Percentiles rank a stretch among this genome's conserved stretches.
These are phyloP conservation scores for Zophobas atratus DNA, from an alignment of 1,140 invertebrate genomes.

Conservation along the genomic window DNA sequence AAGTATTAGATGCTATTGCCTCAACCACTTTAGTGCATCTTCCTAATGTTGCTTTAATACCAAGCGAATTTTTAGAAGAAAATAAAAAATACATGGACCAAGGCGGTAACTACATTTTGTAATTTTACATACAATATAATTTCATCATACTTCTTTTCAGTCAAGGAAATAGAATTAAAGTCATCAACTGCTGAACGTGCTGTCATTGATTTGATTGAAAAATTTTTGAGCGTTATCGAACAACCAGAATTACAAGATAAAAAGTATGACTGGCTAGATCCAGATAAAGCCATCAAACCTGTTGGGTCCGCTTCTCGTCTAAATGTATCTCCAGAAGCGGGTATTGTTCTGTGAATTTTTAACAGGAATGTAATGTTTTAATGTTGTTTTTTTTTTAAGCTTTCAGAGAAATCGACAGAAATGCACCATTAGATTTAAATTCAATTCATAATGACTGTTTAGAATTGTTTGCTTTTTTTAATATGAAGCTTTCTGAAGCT, in stretches of 20 bases:
- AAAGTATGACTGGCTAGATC: conserved; percentile 78
- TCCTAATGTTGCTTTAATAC: conserved; percentile 76
- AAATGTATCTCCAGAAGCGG: conserved; percentile 70
- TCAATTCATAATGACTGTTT: conserved; percentile 80
- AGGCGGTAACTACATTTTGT: conserved; percentile 66
- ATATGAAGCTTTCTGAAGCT: conserved; percentile 78
- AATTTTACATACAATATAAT: neutral
- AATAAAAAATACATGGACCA: conserved; percentile 73
- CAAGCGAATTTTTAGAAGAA: conserved; percentile 77
- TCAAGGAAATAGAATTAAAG: conserved; percentile 72
- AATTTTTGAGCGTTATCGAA: conserved; percentile 75
- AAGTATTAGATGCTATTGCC: conserved; percentile 77
- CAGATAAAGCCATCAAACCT: conserved; percentile 72
- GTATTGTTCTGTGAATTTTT: conserved; percentile 59
- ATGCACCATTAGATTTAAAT: conserved; percentile 72
- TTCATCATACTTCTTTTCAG: conserved; percentile 54
- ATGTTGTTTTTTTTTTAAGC: conserved; percentile 65
- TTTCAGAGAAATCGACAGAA: conserved; percentile 74
- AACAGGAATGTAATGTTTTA: neutral
- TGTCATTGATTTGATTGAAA: conserved; percentile 80
- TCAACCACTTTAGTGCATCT: conserved; percentile 78
- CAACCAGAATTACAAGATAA: conserved; percentile 71
- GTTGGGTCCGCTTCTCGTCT: conserved; percentile 73
- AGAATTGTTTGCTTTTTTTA: conserved; percentile 82
- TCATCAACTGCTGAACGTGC: conserved; percentile 76